Evolutionary conservation across 2,888 invertebrate species (phyloP).

Genomic region (Drosophila neonasuta): DNA sequence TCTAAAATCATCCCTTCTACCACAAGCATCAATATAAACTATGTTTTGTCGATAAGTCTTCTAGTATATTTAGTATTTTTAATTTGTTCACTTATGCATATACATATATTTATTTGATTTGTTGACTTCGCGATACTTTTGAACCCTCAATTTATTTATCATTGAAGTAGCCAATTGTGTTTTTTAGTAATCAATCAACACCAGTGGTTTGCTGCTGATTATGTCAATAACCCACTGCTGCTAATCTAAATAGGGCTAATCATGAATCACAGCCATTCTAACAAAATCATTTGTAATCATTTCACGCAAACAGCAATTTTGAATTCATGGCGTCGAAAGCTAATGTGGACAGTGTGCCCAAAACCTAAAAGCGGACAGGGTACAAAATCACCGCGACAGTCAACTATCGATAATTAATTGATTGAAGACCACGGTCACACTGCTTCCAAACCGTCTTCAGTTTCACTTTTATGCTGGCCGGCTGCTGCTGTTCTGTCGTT

Average conservation of each 20-base stretch:
- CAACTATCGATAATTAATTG: constrained; percentile 37
- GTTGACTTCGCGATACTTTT: neutral
- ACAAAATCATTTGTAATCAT: neutral
- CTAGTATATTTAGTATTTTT: constrained; percentile 5
- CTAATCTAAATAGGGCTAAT: neutral
- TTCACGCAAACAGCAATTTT: neutral
- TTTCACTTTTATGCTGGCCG: constrained; percentile 30
- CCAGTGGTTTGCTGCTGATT: neutral
- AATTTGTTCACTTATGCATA: neutral
- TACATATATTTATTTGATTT: neutral
- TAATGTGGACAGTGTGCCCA: constrained; percentile 27
- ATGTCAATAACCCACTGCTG: neutral
- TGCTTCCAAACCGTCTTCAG: constrained; percentile 40
- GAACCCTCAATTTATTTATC: neutral
- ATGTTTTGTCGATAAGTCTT: neutral
- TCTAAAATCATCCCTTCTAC: neutral
- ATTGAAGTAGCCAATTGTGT: neutral
- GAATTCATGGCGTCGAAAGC: neutral
- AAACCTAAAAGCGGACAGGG: neutral
- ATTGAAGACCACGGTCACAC: constrained; percentile 39
- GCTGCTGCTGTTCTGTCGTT: constrained; percentile 22
- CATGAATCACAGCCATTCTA: neutral
- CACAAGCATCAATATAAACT: neutral
- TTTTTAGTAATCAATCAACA: neutral
- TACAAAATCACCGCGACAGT: neutral